Conservation (phyloP, 2,113 vertebrate species). For the Tupaia tana region DNA sequence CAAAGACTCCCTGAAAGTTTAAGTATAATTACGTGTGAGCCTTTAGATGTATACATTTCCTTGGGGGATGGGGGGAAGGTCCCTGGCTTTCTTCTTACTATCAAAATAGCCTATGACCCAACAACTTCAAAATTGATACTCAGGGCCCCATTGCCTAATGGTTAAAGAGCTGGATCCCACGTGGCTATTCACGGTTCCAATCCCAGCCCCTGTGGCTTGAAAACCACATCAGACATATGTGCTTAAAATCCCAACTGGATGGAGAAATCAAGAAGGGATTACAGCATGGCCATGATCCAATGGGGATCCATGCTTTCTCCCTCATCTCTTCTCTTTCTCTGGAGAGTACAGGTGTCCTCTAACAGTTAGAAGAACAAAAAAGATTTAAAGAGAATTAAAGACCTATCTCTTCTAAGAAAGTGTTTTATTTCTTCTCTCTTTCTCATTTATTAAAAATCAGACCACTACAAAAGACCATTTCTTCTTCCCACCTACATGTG, state of each 20-base stretch:
- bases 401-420: neutral
- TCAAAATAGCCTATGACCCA: neutral
- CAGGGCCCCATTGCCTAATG: neutral
- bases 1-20: neutral
- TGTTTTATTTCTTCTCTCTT: neutral
- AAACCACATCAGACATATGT: no score
- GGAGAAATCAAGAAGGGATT: no score
- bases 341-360: no score
- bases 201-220: no score
- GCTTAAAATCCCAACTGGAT: no score
- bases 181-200: no score
- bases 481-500: neutral
- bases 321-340: no score
- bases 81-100: neutral
- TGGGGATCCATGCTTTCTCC: no score
- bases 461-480: neutral
- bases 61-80: neutral
- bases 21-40: neutral
- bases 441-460: neutral
- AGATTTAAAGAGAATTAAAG: neutral
- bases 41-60: neutral
- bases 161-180: no score
- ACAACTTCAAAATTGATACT: neutral
- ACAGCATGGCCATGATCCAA: no score
- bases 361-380: no score